A percentile compares a stretch with the other conserved stretches of the same genome.
phyloP scores from a whole-genome alignment of 2,888 invertebrate species.

The Zhuqinia jingwanae region DNA sequence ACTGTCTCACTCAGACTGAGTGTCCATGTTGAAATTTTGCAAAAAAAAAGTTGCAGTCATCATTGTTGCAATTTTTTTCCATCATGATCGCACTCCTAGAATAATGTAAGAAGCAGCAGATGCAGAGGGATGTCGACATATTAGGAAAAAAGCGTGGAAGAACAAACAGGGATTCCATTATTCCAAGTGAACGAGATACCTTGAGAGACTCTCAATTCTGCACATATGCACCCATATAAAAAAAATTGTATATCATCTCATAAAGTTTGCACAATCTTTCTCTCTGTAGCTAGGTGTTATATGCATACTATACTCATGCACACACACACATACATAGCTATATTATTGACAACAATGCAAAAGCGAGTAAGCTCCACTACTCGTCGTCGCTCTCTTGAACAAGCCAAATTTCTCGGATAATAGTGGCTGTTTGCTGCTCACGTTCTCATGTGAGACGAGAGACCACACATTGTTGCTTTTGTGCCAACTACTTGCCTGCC shows the following conservation, averaged over 20 bases:
- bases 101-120: slow-evolving; percentile 20
- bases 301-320: neutral
- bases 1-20: too few relatives aligned
- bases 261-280: neutral
- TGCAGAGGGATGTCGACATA: slow-evolving; percentile 12
- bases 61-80: slow-evolving; percentile 62
- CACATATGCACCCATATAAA: neutral
- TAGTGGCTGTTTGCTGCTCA: neutral
- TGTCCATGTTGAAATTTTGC: slow-evolving; percentile 68
- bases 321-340: neutral
- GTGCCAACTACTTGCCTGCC: neutral
- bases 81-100: too few relatives aligned
- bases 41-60: slow-evolving; percentile 49
- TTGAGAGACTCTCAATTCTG: slow-evolving; percentile 29
- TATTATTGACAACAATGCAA: too few relatives aligned
- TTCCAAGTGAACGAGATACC: slow-evolving; percentile 33
- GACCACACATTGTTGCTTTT: slow-evolving; percentile 8
- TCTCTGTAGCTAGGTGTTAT: neutral
- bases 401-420: too few relatives aligned
- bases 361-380: too few relatives aligned
- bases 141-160: neutral
- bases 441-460: neutral
- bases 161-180: slow-evolving; percentile 57
- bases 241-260: neutral
- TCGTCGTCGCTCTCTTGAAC: too few relatives aligned